Evolutionary conservation across 1,140 invertebrate genomes (phyloP), one percentile per base, ranked within the genome.

Genomic region (Microplitis mediator): DNA sequence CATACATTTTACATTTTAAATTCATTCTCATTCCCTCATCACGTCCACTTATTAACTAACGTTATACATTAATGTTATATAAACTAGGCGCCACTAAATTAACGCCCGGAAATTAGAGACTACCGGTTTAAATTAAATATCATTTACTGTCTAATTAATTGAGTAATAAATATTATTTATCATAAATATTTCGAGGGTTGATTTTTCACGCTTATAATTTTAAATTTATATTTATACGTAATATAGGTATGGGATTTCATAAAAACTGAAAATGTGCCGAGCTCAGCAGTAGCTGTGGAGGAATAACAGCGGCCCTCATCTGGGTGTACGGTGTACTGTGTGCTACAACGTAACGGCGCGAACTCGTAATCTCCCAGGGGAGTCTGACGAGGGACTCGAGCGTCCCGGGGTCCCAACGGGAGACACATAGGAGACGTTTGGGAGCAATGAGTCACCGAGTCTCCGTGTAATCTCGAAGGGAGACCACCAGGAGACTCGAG

Each of bases 391-490:
- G 70, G 63, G 70, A 72, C 70, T 72, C 70, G 62, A 72, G 63
- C 70, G 70, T 65, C 70, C 70, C 70, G 63, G 60, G 58, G 39
- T 72, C 70, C 70, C 70, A 72, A 54, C 66, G 70, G 70, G 70
- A 72, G 62, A 72, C 70, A 72, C 70, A 72, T 66, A 72, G 70
- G 70, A 72, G 70, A 72, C 70, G 63, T 72, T 72, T 72, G 70
- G 70, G 70, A 72, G 70, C 70, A 72, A 72, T 72, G 70, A 72
- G 70, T 72, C 70, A 72, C 70, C 54, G 70, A 72, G 70, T 72
- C 70, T 72, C 70, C 70, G 35, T 72, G 70, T 72, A 72, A 72
- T 72, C 70, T 72, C 70, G 70, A 72, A 72, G 70, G 70, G 70
- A 65, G 70, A 72, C 63, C 61, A 66, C 70, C 54, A 65, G 70